These are phyloP conservation scores for Lepas anatifera DNA, from an alignment of 2,888 invertebrate species.

Conservation along the genomic window DNA sequence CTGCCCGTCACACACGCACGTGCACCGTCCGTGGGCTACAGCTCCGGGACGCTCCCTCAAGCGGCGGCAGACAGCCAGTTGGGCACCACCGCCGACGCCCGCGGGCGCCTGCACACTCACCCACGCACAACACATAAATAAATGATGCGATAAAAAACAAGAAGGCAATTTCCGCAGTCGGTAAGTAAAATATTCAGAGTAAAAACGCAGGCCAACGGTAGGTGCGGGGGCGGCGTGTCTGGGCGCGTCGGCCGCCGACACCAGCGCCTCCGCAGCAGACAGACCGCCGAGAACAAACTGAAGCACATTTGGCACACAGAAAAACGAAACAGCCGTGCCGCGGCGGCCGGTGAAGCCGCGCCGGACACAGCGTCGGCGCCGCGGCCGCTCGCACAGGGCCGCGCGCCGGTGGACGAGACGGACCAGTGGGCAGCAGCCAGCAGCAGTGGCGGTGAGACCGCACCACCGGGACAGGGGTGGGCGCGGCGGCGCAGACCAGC, in stretches of 20 bases:
- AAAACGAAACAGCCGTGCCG: neutral
- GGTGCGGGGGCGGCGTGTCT: too few species aligned
- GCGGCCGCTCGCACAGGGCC: neutral
- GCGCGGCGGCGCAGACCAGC: neutral
- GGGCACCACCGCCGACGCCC: neutral
- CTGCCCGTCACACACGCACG: neutral
- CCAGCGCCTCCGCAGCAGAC: neutral
- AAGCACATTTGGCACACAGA: slow-evolving; percentile 6
- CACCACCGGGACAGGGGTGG: neutral
- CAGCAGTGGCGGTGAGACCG: neutral
- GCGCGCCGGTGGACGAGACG: neutral
- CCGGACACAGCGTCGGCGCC: neutral
- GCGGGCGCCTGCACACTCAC: neutral
- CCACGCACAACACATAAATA: slow-evolving; percentile 1
- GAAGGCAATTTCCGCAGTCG: neutral
- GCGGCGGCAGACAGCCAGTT: neutral
- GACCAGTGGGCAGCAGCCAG: neutral
- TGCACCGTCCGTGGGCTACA: neutral
- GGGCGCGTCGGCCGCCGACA: neutral
- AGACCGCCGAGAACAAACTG: neutral
- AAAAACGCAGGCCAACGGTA: too few species aligned
- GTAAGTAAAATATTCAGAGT: too few species aligned
- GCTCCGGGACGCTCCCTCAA: neutral
- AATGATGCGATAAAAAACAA: neutral
- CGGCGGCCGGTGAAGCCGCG: neutral